These are phyloP conservation scores for Ctenodactylus gundi DNA, from an alignment of 2,113 vertebrate species.

Conservation along the genomic window DNA sequence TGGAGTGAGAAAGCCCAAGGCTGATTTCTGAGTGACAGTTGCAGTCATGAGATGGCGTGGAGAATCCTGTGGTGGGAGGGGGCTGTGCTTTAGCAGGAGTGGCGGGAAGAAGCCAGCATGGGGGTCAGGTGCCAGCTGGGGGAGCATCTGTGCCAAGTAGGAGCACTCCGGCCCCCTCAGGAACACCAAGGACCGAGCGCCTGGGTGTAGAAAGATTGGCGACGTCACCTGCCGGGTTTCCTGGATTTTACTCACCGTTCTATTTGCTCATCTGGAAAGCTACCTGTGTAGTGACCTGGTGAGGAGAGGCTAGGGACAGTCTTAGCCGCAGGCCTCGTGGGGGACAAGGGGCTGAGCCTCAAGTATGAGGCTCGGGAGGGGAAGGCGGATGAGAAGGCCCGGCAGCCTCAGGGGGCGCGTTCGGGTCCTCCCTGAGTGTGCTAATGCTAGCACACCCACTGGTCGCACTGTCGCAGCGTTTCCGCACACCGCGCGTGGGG, in stretches of 20 bases:
- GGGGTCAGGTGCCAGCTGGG: rapidly evolving
- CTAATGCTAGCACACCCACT: neutral
- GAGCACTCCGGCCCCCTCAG: too few species aligned
- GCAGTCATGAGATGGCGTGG: neutral
- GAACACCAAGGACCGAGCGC: too few species aligned
- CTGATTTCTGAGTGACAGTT: neutral
- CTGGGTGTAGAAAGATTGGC: neutral
- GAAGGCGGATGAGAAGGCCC: neutral
- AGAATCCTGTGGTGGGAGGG: neutral
- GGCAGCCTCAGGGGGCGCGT: neutral
- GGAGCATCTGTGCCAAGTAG: neutral
- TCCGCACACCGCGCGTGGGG: neutral
- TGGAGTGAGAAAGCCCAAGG: neutral
- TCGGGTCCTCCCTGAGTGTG: neutral
- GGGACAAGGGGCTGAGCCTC: neutral
- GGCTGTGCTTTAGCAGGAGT: neutral
- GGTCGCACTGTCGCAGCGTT: neutral
- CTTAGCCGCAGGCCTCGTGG: neutral
- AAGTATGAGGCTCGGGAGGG: neutral
- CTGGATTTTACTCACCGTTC: neutral
- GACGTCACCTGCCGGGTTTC: neutral
- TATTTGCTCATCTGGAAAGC: neutral
- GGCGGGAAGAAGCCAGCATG: neutral
- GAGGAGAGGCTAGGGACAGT: neutral
- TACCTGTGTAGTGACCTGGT: neutral